A percentile compares a stretch with the other conserved stretches of the same genome.
Conservation (phyloP, 2,113 vertebrate genomes). For the western clawed frog (Xenopus tropicalis) region DNA sequence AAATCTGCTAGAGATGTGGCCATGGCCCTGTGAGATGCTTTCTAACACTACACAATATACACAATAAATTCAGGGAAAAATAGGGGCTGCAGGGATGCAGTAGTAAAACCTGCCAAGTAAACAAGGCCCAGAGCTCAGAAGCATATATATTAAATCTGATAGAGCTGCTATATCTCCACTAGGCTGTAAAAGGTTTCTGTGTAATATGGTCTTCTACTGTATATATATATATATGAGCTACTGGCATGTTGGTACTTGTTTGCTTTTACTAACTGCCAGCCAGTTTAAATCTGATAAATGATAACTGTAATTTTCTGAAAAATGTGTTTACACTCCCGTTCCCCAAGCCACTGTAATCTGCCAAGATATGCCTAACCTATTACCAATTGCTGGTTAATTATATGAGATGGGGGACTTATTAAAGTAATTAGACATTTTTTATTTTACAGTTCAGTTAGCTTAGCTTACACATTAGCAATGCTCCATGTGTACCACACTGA, state of each 20-base stretch:
- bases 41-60: too few relatives aligned
- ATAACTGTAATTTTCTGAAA: constrained; percentile 5
- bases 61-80: too few relatives aligned
- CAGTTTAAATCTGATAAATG: constrained; percentile 17
- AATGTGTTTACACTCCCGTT: constrained; percentile 12
- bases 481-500: constrained; percentile 9
- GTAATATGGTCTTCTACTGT: too few relatives aligned
- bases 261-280: not conserved
- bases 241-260: not conserved
- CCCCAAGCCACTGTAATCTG: constrained; percentile 18
- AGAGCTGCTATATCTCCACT: too few relatives aligned
- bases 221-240: too few relatives aligned
- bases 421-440: constrained; percentile 15
- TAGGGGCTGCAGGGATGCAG: too few relatives aligned
- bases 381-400: constrained; percentile 31
- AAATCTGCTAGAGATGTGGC: too few relatives aligned
- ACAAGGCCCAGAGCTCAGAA: too few relatives aligned
- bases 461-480: constrained; percentile 16
- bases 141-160: too few relatives aligned
- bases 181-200: too few relatives aligned
- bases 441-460: constrained; percentile 16
- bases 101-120: too few relatives aligned
- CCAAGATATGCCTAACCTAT: constrained; percentile 7
- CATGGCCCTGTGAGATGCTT: too few relatives aligned
- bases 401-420: constrained; percentile 9